Base-by-base conservation (phyloP, 2,797 vertebrate species). In the Acanthurus lineatus region DNA sequence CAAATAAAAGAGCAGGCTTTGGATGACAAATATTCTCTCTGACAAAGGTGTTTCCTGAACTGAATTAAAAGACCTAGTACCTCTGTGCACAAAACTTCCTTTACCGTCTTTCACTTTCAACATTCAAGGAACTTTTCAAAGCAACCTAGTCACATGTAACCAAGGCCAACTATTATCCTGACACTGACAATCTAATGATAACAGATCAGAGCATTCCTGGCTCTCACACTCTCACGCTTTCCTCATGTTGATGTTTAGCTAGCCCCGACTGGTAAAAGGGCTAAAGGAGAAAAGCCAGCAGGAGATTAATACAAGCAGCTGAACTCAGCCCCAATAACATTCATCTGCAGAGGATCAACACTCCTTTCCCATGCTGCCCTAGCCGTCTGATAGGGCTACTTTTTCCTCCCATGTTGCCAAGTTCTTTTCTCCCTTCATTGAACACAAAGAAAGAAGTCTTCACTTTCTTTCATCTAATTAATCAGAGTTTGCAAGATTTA, bases 261-360 rank as follows among this genome's bases (percentile, higher is more conserved):
- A 73, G 66, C 25, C 0, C 40, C 25, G 15, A 53, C 66, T 58
- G 73, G 61, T 32, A 77, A 56, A 48, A 66, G 25, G 56, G 59
- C 64, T n/a, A 20, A 47, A 72, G 62, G 66, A 85, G 58, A 83
- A 53, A 79, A 88, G 59, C 25, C 86, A 87, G 86, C 73, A 45
- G 85, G 89, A 64, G 84, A 86, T 87, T 87, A 88, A 86, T 70
- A 77, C 83, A 77, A 59, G 60, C 71, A 85, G 75, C 79, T 84
- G 79, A 85, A 78, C 47, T 58, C 28, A 52, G 52, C 28, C 57
- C 75, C 71, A 73, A 32, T 48, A 83, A 79, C 74, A 85, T 81
- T 79, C 63, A 85, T 54, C 73, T 67, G 67, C 45, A 20, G 48
- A 59, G 77, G 80, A 86, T 80, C 74, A 72, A 12, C 47, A 5